Evolutionary conservation across 2,888 invertebrate genomes (phyloP), one percentile per base, ranked within the genome.

Genomic region (Cremastobaeus sp.): DNA sequence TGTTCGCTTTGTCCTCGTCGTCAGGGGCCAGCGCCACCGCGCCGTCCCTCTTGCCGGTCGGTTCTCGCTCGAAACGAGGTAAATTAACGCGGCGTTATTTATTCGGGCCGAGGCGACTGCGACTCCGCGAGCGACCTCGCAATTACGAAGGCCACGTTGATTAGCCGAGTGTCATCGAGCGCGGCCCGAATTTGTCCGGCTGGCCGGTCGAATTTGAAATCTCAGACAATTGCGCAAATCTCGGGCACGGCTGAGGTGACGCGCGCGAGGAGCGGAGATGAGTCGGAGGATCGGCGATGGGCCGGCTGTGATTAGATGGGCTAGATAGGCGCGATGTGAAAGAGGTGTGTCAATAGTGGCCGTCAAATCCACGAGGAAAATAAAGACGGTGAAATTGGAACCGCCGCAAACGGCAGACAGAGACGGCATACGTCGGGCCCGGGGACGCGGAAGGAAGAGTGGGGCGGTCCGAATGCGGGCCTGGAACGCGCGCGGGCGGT

Each of bases 401-500:
- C 21, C 68, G 54, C 69, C 34, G 62, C 52, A 59, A 69, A 57
- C 78, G 76, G 76, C 2, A 74, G 78, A 62, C 54, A 79, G 75
- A 76, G 79, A 79, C 18, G 69, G 59, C 50, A 69, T 47, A 62
- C 35, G 71, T 59, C 30, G 45, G 74, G 18, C 28, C 50, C 45
- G 50, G 64, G 64, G 21, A 48, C 48, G 59, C 18, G 30, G 48
- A 54, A n/a, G 34, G 3, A 11, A 11, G n/a, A 11, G 11, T 11
- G n/a, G 11, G 34, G 50, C 78, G 78, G 78, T 76, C 80, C 76
- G 78, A 82, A 83, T 84, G 82, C 81, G 82, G 82, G 79, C 74
- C 77, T 79, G 73, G 73, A 47, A 21, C 48, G 57, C 66, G 80
- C 78, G 76, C 81, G 78, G 81, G 78, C 80, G 82, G 77, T 79